Conservation (phyloP, 2,113 vertebrate species). For the Tachycineta bicolor region DNA sequence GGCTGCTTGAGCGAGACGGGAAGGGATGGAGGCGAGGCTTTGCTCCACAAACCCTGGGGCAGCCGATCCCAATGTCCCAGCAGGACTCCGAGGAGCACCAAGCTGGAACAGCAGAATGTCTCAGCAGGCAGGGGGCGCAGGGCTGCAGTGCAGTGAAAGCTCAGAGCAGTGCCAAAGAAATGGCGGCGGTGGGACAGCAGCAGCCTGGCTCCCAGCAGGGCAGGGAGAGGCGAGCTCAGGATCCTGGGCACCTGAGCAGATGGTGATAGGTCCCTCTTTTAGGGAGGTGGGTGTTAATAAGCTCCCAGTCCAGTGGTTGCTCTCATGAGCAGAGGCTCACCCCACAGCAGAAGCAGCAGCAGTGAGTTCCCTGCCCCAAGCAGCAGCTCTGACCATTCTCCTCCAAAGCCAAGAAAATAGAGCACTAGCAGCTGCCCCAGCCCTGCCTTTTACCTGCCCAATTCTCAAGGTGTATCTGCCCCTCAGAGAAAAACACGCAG, state of each 20-base stretch:
- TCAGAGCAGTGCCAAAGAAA: background rate
- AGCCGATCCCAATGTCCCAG: background rate
- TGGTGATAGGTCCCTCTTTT: background rate
- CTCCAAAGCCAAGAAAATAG: fast-evolving
- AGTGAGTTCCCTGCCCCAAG: background rate
- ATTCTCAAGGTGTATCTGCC: background rate
- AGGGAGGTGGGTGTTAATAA: too few species aligned
- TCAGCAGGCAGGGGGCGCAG: background rate
- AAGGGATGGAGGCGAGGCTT: background rate
- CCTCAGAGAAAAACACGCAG: background rate
- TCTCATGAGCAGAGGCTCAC: background rate
- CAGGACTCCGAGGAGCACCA: background rate
- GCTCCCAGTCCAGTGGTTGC: too few species aligned
- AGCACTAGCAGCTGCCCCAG: background rate
- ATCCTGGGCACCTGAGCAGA: fast-evolving
- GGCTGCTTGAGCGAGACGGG: fast-evolving
- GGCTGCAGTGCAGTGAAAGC: background rate
- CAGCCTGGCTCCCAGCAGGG: background rate
- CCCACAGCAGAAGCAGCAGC: too few species aligned
- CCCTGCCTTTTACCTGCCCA: background rate
- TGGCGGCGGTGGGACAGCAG: fast-evolving
- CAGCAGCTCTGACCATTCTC: fast-evolving
- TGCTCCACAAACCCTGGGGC: background rate
- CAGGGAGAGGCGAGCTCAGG: background rate
- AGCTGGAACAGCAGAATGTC: too few species aligned